phyloP scores from a whole-genome alignment of 2,113 vertebrate genomes.

The Equus quagga region DNA sequence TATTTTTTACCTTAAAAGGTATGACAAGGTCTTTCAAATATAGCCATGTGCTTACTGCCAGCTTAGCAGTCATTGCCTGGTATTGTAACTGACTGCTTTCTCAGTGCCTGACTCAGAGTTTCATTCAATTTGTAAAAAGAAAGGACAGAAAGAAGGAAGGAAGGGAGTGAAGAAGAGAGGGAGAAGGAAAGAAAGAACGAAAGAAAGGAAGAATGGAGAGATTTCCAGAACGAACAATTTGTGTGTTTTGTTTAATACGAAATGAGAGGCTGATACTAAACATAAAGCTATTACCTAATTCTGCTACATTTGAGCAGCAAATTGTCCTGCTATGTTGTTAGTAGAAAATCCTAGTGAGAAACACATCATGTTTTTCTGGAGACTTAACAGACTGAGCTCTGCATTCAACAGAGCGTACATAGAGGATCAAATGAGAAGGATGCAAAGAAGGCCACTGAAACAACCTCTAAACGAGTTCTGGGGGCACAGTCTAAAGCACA shows the following conservation, averaged over 20 bases:
- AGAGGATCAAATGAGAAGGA: background rate
- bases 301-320: background rate
- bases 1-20: slow-evolving; percentile 16
- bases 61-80: background rate
- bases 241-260: background rate
- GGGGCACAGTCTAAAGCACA: background rate
- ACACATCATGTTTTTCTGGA: background rate
- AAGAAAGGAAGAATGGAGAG: background rate
- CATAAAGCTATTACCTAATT: background rate
- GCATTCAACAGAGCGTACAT: background rate
- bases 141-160: background rate
- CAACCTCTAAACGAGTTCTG: background rate
- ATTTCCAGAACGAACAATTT: background rate
- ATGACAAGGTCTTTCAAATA: background rate
- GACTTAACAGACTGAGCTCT: background rate
- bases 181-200: background rate
- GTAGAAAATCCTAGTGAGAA: background rate
- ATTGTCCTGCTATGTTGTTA: background rate
- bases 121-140: background rate
- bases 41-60: background rate
- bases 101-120: background rate
- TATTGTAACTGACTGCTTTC: background rate
- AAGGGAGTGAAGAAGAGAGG: background rate
- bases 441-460: background rate
- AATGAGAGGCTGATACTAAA: background rate